Evolutionary conservation across 1,140 invertebrate species (phyloP), one percentile per base, ranked within the genome.

Genomic region (Dendrolimus kikuchii): DNA sequence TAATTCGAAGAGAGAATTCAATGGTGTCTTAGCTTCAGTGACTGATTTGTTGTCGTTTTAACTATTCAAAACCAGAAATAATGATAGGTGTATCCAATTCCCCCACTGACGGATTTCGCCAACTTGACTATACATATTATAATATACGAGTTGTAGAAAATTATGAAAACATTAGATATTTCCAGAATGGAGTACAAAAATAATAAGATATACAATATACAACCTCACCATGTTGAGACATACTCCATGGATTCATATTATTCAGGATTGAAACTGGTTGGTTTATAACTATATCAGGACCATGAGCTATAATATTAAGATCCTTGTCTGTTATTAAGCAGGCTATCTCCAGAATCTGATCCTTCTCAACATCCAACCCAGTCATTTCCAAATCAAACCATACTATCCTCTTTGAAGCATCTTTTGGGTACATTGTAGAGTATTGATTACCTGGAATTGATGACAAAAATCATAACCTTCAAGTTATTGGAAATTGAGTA

Each of bases 281-380:
- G 73, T 97, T 89, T 64, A 99, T 93, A 4, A 97, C 87, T n/a
- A 97, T 78, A 72, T 93, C 88, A 5, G 94, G 92, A 46, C 92
- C 92, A 77, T 95, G 91, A 8, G 93, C 94, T 42, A 97, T 79
- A 5, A 96, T 84, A 64, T 96, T 93, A 5, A 98, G 83, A 49
- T 97, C 69, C 8, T 86, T 87, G 83, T 98, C 95, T 1, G 96
- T 98, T 38, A 99, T 88, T 40, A 98, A 71, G 78, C 95, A 96
- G 0, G 95, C 94, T 57, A 97, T 90, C 89, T 99, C 97, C 60
- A 99, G 77, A 38, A 99, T 95, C 56, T 92, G 90, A 77, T 96
- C 92, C 55, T 88, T 93, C 1, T 93, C 88, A 47, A 94, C 73
- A 81, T 98, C 90, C 7, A 99, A 79, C 1, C 90, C 90, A 7